Base-by-base conservation (phyloP, 1,140 invertebrate species). In the Diplogasteroides magnus region DNA sequence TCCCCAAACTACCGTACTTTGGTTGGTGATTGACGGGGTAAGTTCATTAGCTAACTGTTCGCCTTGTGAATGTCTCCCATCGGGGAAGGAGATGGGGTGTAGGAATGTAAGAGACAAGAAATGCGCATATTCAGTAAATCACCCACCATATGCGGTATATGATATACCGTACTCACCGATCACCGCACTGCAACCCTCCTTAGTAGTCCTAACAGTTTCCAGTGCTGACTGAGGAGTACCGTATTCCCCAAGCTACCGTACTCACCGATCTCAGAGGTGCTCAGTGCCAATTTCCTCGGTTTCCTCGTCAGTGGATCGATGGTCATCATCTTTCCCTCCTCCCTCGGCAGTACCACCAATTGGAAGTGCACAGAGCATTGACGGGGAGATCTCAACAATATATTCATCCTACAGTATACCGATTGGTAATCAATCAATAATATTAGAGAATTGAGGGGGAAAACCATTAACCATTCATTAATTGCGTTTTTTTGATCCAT, bases 281-380 rank as follows among this genome's bases (percentile, higher is more conserved):
- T 31, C 11, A 72, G 6, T 2, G 59, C 31, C 2, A 72, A 60
- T 31, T 72, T 72, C 27, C 59, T 55, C 6, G 27, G 31, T 60
- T 61, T 67, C 37, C 70, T 74, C 2, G 74, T 67, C 0, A 74
- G 28, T 0, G 74, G 74, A 68, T 76, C 74, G 15, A 67, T 59
- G 0, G 73, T 61, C 11, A 66, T 31, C 0, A 72, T n/a, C 6
- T 61, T 61, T 14, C 74, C 74, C 6, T 64, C 25, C 57, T 76
- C 74, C 28, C 69, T 71, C 2, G 74, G 73, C 1, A 64, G 29
- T 0, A 76, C 61, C 13, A 63, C 70, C 62, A 75, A 31, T 27
- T 76, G 73, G 57, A 72, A 76, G n/a, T 74, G 58, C 13, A 71
- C 56, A 2, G 29, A 72, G 58, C 74, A 76, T 29, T 76, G 74